Conservation (phyloP, 2,113 vertebrate genomes). For the Cygnus buccinator region DNA sequence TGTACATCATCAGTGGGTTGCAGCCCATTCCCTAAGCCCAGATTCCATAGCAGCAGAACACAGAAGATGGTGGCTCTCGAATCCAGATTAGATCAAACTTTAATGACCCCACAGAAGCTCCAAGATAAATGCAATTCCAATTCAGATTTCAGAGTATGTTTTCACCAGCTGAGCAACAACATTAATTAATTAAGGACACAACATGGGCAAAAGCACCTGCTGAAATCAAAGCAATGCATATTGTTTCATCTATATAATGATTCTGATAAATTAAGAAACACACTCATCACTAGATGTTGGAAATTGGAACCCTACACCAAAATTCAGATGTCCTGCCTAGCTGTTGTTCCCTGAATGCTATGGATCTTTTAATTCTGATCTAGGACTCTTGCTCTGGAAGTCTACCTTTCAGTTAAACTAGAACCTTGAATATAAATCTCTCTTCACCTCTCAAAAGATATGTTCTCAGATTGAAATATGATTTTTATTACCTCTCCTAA, state of each 20-base stretch:
- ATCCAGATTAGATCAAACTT: not conserved
- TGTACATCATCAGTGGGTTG: not conserved
- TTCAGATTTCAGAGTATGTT: not conserved
- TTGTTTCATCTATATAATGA: not conserved
- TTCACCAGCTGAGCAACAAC: not conserved
- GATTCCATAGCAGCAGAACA: not conserved
- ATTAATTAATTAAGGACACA: not conserved
- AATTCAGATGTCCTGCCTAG: not conserved
- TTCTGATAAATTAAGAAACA: not conserved
- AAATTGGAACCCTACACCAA: not conserved
- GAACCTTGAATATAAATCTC: not conserved
- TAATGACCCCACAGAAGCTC: fast-evolving
- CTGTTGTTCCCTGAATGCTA: not conserved
- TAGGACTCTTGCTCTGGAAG: not conserved
- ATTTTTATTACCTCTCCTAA: not conserved
- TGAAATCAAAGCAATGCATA: not conserved
- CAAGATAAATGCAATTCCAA: not conserved
- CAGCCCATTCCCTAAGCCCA: not conserved
- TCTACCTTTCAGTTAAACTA: not conserved
- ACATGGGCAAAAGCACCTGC: not conserved
- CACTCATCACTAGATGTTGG: too few relatives aligned
- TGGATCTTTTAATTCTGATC: not conserved
- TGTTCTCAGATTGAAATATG: not conserved
- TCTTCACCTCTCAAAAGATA: not conserved
- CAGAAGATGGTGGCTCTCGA: not conserved